These are phyloP conservation scores for Axea sp. DNA, from an alignment of 2,888 invertebrate species.

Conservation along the genomic window DNA sequence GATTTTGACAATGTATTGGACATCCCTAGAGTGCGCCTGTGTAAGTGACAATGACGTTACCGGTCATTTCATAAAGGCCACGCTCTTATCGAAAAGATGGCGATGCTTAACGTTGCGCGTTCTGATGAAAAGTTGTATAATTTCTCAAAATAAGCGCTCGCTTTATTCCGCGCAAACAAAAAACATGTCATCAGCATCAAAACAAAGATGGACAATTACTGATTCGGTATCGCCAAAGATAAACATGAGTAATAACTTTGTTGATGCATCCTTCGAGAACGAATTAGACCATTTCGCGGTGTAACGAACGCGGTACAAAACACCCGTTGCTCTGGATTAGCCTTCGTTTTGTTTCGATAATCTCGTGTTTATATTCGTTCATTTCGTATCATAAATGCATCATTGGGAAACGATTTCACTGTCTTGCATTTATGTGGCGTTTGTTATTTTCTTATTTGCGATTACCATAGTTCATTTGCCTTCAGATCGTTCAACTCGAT, in stretches of 20 bases:
- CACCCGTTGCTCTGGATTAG: constrained; percentile 16
- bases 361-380: constrained; percentile 19
- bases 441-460: constrained; percentile 55
- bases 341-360: constrained; percentile 30
- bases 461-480: constrained; percentile 60
- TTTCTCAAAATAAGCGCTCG: neutral
- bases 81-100: constrained; percentile 39
- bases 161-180: neutral
- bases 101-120: constrained; percentile 13
- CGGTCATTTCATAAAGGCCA: constrained; percentile 51
- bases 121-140: too few relatives aligned
- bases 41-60: constrained; percentile 42
- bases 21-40: constrained; percentile 14
- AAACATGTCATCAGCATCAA: neutral
- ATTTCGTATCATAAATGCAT: constrained; percentile 34
- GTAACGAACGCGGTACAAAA: neutral
- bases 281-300: constrained; percentile 13
- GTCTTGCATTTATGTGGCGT: constrained; percentile 25
- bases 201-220: constrained; percentile 17
- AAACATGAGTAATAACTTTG: constrained; percentile 31
- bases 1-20: constrained; percentile 50
- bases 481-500: constrained; percentile 59
- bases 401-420: constrained; percentile 50
- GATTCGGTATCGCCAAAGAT: constrained; percentile 28
- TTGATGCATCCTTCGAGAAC: constrained; percentile 14